Evolutionary conservation across 2,888 invertebrate genomes (phyloP).

Genomic region (Rhabditoides inermis): DNA sequence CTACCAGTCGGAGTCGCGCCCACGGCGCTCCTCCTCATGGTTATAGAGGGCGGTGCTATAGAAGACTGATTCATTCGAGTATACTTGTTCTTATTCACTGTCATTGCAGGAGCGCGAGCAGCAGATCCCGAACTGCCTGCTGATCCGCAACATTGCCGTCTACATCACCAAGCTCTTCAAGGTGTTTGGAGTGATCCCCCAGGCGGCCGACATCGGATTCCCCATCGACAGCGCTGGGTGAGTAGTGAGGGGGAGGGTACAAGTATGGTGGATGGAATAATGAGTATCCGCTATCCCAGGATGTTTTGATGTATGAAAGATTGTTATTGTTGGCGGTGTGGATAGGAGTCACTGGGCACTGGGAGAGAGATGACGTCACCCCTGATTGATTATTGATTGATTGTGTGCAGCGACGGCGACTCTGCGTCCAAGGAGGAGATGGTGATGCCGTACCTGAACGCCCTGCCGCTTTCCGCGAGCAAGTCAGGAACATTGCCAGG

Average conservation of each 20-base stretch:
- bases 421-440: constrained; percentile 62
- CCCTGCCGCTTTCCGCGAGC: constrained; percentile 75
- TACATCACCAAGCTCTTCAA: constrained; percentile 67
- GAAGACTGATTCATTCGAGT: no score
- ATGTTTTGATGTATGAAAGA: no score
- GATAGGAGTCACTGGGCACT: not conserved
- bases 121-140: constrained; percentile 60
- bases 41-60: no score
- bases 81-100: no score
- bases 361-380: not conserved
- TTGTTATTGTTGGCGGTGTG: no score
- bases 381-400: no score
- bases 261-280: no score
- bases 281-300: no score
- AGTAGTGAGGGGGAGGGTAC: not conserved
- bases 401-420: constrained; percentile 4
- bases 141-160: constrained; percentile 68
- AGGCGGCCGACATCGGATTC: constrained; percentile 29
- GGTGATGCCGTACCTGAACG: constrained; percentile 79
- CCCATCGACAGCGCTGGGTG: constrained; percentile 10
- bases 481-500: constrained; percentile 42
- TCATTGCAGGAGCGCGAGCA: constrained; percentile 57
- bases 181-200: constrained; percentile 55
- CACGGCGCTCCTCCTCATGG: no score
- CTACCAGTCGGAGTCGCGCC: no score